phyloP scores from a whole-genome alignment of 37 sponge, comb jelly and placozoan species.

The Spongilla lacustris region DNA sequence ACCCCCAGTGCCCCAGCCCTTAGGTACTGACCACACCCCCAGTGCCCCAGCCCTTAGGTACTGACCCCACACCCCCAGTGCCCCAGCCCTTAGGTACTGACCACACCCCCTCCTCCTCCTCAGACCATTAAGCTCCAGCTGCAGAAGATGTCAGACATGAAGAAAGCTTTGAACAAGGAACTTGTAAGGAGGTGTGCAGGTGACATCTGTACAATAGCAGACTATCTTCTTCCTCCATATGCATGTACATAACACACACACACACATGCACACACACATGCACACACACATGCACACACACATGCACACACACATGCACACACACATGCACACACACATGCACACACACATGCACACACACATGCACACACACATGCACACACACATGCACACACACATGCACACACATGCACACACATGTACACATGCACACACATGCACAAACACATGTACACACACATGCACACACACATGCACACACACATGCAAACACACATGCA shows the following conservation, averaged over 20 bases:
- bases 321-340: background rate
- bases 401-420: too few species aligned
- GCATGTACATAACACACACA: background rate
- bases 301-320: background rate
- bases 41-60: too few species aligned
- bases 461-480: background rate
- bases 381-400: background rate
- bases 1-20: background rate
- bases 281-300: constrained; percentile 2
- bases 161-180: constrained; percentile 66
- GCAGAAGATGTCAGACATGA: constrained; percentile 81
- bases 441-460: background rate
- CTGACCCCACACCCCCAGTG: too few species aligned
- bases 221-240: background rate
- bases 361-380: background rate
- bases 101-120: background rate
- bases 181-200: constrained; percentile 41
- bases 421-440: background rate
- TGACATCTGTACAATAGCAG: background rate
- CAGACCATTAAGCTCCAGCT: constrained; percentile 70
- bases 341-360: background rate
- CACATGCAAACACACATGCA: background rate
- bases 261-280: background rate
- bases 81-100: background rate
- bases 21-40: background rate